Evolutionary conservation across 2,888 invertebrate genomes (phyloP).

Genomic region (Drosophila rellima): DNA sequence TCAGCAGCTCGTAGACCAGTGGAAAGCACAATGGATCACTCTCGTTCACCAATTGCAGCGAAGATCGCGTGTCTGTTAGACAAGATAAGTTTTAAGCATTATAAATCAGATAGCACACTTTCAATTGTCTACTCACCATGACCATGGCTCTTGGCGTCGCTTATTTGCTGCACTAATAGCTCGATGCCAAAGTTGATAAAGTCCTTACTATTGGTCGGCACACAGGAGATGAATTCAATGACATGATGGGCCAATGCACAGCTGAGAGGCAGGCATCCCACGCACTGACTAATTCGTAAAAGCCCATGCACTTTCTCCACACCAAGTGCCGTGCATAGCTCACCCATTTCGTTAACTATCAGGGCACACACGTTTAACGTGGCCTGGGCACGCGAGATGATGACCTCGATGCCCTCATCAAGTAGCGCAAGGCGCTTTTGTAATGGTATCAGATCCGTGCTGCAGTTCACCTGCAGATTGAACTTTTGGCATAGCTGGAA

Average conservation of each 20-base stretch:
- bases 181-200: conserved; percentile 81
- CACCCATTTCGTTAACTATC: conserved; percentile 75
- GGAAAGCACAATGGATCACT: conserved; percentile 82
- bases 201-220: conserved; percentile 66
- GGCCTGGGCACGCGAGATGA: conserved; percentile 70
- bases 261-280: conserved; percentile 80
- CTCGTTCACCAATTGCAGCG: conserved; percentile 59
- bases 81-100: not conserved
- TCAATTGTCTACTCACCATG: conserved; percentile 34
- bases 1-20: conserved; percentile 79
- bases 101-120: no score
- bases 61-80: conserved; percentile 45
- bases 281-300: conserved; percentile 71
- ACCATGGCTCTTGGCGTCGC: conserved; percentile 51
- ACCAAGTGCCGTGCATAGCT: conserved; percentile 73
- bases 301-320: conserved; percentile 77
- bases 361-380: conserved; percentile 71
- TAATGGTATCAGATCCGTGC: conserved; percentile 63
- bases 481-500: conserved; percentile 75
- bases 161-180: conserved; percentile 83
- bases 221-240: conserved; percentile 75
- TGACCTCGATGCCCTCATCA: conserved; percentile 72
- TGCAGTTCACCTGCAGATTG: conserved; percentile 56
- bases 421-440: conserved; percentile 66
- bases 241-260: conserved; percentile 82